Conservation (phyloP, 2,888 invertebrate species). For the Cryptocephalus primarius region DNA sequence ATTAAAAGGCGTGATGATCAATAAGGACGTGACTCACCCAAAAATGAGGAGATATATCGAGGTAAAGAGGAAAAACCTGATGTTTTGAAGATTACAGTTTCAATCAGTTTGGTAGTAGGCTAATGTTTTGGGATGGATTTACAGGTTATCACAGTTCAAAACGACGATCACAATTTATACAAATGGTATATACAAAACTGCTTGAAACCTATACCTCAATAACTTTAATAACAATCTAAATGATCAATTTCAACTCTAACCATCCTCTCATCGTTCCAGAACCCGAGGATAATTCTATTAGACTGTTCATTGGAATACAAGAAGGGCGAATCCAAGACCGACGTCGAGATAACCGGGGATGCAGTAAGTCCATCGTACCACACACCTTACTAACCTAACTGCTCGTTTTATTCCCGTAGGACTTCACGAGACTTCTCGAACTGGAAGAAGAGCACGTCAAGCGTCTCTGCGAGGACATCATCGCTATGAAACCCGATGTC, state of each 20-base stretch:
- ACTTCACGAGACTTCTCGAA: constrained; percentile 90
- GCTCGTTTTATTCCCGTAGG: constrained; percentile 35
- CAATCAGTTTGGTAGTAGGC: neutral
- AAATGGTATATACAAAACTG: no score
- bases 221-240: neutral
- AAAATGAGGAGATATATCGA: constrained; percentile 90
- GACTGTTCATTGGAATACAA: constrained; percentile 98
- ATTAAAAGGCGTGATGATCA: constrained; percentile 90
- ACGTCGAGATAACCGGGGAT: constrained; percentile 90
- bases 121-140: neutral
- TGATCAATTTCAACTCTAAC: constrained; percentile 1
- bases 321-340: constrained; percentile 97
- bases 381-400: neutral
- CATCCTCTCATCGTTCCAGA: constrained; percentile 40
- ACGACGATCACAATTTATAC: no score
- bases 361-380: constrained; percentile 39
- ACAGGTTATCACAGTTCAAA: no score
- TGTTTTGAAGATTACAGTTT: neutral
- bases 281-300: constrained; percentile 87
- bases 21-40: constrained; percentile 97
- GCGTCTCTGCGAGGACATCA: constrained; percentile 83
- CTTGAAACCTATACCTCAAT: neutral
- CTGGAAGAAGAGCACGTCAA: constrained; percentile 92
- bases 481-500: constrained; percentile 88
- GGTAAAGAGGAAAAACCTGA: constrained; percentile 14